These are phyloP conservation scores for Eira barbara DNA, from an alignment of 2,113 vertebrate genomes.

Conservation along the genomic window DNA sequence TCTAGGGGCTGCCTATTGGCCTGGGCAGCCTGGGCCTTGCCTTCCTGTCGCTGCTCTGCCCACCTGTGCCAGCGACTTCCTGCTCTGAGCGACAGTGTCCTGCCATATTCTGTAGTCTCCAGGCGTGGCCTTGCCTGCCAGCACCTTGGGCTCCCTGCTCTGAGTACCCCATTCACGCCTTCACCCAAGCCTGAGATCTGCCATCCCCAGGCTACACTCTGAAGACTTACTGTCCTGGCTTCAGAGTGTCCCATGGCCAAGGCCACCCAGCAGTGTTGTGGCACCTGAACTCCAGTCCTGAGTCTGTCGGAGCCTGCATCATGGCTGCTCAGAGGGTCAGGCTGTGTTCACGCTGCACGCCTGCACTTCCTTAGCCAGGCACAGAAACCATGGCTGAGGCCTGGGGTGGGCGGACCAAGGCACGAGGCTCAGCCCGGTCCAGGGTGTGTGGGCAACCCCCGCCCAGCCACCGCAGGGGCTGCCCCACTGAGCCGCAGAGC, in stretches of 20 bases:
- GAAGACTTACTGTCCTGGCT: background rate
- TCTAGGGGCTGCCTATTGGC: background rate
- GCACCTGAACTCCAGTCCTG: background rate
- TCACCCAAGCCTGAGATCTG: background rate
- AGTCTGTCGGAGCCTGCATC: background rate
- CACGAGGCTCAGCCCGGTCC: fast-evolving
- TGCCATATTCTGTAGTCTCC: fast-evolving
- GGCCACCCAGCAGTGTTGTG: background rate
- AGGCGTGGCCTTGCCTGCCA: background rate
- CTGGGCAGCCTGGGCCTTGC: background rate
- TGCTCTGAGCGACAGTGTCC: background rate
- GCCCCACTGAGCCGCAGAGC: background rate
- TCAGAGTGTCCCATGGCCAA: background rate
- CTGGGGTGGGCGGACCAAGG: background rate
- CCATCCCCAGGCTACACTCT: background rate
- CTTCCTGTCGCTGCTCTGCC: background rate
- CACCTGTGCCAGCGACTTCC: background rate
- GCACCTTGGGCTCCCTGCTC: background rate
- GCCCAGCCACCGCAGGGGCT: background rate
- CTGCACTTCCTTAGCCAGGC: background rate
- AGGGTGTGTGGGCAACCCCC: background rate
- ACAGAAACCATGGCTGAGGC: background rate
- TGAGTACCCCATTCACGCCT: background rate
- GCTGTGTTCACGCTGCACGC: background rate
- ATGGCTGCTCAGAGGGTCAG: fast-evolving